A percentile compares a stretch with the other conserved stretches of the same genome.
These are phyloP conservation scores for Matsumurasca onukii DNA, from an alignment of 1,140 invertebrate genomes.

Conservation along the genomic window DNA sequence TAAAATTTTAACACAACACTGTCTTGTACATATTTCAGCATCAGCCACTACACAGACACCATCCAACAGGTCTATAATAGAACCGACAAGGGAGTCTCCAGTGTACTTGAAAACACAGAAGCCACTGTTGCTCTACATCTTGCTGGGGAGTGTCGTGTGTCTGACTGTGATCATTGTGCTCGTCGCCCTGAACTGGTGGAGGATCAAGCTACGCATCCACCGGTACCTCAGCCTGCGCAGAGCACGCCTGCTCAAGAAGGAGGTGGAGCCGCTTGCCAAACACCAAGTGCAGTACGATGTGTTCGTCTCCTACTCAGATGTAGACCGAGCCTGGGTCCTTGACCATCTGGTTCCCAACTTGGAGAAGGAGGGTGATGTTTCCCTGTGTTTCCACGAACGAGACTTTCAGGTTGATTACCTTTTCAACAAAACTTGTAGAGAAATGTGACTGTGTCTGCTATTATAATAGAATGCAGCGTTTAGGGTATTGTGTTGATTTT, in stretches of 20 bases:
- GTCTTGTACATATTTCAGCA: too few relatives aligned
- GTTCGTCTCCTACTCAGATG: slow-evolving; percentile 63
- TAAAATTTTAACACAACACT: too few relatives aligned
- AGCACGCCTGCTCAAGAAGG: background rate
- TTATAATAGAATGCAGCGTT: background rate
- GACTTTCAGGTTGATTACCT: slow-evolving; percentile 61
- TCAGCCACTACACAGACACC: too few relatives aligned
- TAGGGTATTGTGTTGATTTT: too few relatives aligned
- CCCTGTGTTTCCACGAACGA: slow-evolving; percentile 61
- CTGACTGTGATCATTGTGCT: background rate
- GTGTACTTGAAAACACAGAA: background rate
- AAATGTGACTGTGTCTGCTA: background rate
- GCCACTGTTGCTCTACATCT: background rate
- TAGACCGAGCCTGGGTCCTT: slow-evolving; percentile 58
- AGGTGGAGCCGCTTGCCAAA: slow-evolving; percentile 32
- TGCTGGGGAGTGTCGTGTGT: background rate
- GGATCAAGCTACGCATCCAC: background rate
- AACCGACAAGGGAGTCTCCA: background rate
- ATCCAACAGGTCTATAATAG: background rate
- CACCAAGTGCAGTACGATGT: slow-evolving; percentile 55
- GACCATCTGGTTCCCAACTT: slow-evolving; percentile 59
- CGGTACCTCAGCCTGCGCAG: background rate
- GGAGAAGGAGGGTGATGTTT: slow-evolving; percentile 54
- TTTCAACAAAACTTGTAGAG: background rate
- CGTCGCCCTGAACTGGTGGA: slow-evolving; percentile 19